Evolutionary conservation across 2,797 vertebrate genomes (phyloP).

Genomic region (Thunnus albacares): DNA sequence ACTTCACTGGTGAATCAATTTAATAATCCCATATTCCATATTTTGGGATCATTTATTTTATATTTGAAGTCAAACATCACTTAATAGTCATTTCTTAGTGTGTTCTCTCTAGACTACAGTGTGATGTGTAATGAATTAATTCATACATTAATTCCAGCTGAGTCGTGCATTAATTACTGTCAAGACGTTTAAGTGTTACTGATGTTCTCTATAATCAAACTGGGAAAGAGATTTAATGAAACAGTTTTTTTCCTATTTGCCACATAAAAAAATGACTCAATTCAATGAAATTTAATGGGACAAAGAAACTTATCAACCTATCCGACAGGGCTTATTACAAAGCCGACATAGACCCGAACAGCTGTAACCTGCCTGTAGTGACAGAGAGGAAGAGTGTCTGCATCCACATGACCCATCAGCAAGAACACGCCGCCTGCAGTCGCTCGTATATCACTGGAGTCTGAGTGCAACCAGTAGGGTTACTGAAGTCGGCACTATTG

Average conservation of each 20-base stretch:
- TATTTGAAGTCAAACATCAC: background rate
- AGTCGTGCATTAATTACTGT: slow-evolving; percentile 41
- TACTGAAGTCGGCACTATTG: slow-evolving; percentile 18
- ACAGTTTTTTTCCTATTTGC: background rate
- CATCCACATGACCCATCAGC: slow-evolving; percentile 35
- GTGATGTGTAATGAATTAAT: slow-evolving; percentile 19
- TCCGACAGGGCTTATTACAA: slow-evolving; percentile 23
- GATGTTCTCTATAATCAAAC: slow-evolving; percentile 11
- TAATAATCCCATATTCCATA: background rate
- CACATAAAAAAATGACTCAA: slow-evolving; percentile 2
- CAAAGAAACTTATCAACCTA: slow-evolving; percentile 2
- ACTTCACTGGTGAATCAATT: background rate
- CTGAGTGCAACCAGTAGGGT: slow-evolving; percentile 24
- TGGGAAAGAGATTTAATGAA: slow-evolving; percentile 12
- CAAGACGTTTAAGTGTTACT: slow-evolving; percentile 9
- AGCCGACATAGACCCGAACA: background rate
- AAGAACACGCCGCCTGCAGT: slow-evolving; percentile 29
- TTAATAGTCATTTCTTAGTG: background rate
- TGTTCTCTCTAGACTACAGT: background rate
- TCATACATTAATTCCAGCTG: slow-evolving; percentile 6
- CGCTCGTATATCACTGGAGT: slow-evolving; percentile 39
- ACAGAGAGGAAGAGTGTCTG: slow-evolving; percentile 8
- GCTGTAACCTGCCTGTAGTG: background rate
- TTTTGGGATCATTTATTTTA: background rate
- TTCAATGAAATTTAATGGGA: slow-evolving; percentile 29